Conservation (phyloP, 2,888 invertebrate genomes). For the Catocala sponsa region DNA sequence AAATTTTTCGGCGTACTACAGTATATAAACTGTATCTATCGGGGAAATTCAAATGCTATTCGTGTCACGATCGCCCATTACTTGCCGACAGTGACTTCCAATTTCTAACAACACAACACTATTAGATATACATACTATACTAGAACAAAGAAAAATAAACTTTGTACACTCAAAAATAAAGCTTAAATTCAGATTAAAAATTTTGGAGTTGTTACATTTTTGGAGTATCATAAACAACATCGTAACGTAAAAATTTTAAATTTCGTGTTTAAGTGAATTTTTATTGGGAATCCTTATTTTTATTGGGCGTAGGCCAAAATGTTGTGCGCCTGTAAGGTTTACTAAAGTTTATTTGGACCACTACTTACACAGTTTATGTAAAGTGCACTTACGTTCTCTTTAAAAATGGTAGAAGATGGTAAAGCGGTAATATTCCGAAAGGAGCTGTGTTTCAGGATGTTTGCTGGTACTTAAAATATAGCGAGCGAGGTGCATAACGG, state of each 20-base stretch:
- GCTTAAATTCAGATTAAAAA: constrained; percentile 24
- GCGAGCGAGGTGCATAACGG: no score
- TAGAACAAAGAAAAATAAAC: constrained; percentile 42
- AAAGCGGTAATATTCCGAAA: not conserved
- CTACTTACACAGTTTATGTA: constrained; percentile 1
- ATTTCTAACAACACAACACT: constrained; percentile 71
- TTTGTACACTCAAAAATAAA: constrained; percentile 26
- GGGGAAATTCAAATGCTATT: constrained; percentile 79
- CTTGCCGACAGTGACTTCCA: constrained; percentile 87
- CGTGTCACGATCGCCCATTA: constrained; percentile 84
- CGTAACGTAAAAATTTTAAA: constrained; percentile 85
- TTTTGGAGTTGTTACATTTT: constrained; percentile 48
- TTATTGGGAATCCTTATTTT: constrained; percentile 82
- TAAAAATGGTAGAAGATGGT: not conserved
- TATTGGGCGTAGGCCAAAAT: constrained; percentile 61
- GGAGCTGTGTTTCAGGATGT: not conserved
- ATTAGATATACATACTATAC: constrained; percentile 56
- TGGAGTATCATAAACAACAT: constrained; percentile 43
- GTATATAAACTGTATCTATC: constrained; percentile 70
- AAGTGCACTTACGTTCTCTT: constrained; percentile 5
- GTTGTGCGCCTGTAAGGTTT: constrained; percentile 25
- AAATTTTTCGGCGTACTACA: constrained; percentile 67
- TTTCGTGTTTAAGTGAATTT: constrained; percentile 87
- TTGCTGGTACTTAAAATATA: no score
- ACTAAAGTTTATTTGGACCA: constrained; percentile 22